phyloP scores from a whole-genome alignment of 2,888 invertebrate species.

The Sinotaia quadrata region DNA sequence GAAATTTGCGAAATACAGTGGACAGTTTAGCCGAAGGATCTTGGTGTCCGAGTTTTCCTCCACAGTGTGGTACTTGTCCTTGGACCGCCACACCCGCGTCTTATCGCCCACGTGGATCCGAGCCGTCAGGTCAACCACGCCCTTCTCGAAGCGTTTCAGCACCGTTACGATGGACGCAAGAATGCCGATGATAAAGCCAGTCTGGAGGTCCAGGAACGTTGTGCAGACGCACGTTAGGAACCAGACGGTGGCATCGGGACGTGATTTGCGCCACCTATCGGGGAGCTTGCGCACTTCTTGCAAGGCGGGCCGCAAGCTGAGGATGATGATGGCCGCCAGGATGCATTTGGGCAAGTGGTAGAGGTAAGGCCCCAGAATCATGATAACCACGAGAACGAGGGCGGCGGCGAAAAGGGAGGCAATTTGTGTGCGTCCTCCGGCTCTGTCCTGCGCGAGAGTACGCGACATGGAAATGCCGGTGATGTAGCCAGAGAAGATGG shows the following conservation, averaged over 20 bases:
- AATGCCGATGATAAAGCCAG: constrained; percentile 84
- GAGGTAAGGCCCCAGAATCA: constrained; percentile 36
- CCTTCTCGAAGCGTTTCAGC: constrained; percentile 77
- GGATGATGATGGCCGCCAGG: constrained; percentile 64
- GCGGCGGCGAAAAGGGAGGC: constrained; percentile 46
- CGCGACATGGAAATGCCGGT: constrained; percentile 73
- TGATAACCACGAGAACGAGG: constrained; percentile 41
- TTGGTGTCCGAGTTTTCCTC: constrained; percentile 24
- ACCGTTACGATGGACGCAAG: constrained; percentile 82
- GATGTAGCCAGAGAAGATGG: constrained; percentile 71
- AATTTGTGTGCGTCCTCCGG: constrained; percentile 83
- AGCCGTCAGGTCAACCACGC: constrained; percentile 25
- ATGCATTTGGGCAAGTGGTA: constrained; percentile 74
- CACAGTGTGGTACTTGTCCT: constrained; percentile 31
- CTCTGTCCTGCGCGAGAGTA: constrained; percentile 82
- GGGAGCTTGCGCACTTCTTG: constrained; percentile 48
- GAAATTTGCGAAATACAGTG: constrained; percentile 72
- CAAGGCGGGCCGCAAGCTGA: constrained; percentile 66
- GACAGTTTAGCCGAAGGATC: constrained; percentile 67
- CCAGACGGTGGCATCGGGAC: constrained; percentile 75
- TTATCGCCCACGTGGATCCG: constrained; percentile 24
- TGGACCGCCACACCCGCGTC: constrained; percentile 24
- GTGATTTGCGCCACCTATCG: constrained; percentile 32
- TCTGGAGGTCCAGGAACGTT: constrained; percentile 83
- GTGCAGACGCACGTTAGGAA: constrained; percentile 83